Base-by-base conservation (phyloP, 2,797 vertebrate genomes). In the Pangasius mekongensis region DNA sequence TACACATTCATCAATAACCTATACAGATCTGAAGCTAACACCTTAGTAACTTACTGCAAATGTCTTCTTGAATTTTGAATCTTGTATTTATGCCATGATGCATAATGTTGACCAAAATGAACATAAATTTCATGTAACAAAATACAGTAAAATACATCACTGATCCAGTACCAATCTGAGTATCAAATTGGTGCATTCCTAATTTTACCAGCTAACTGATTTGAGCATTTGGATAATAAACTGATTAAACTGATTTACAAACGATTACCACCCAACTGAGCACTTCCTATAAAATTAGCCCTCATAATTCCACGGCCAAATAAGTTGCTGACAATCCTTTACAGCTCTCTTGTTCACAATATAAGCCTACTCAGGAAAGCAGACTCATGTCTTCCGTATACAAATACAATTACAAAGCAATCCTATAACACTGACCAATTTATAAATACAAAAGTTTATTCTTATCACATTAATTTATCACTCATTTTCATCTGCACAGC, bases 241-340 rank as follows among this genome's bases (percentile, higher is more conserved):
- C 22, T 43, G 36, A 18, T 84, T 69, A 84, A 84, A 56, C 47
- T 33, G 47, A 36, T 54, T 84, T 84, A 69, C 6, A 69, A 54
- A 30, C 18, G 5, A 54, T 69, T 69, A 39, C 47, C 9, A 52
- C 5, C 5, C n/a, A 36, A 84, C 22, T 84, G 14, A 64, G 39
- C 24, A 9, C 27, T 43, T 85, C 33, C n/a, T 69, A 47, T 52
- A 83, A 73, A 83, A 58, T 14, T 30, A 60, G 11, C 24, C 30
- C 64, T 52, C n/a, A 33, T 84, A 16, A 83, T 36, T 64, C 67
- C 22, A 33, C 20, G 62, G n/a, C 11, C 60, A 86, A 36, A 18
- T 80, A 67, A 54, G 30, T 39, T 52, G 24, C 71, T 77, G 14
- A 78, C 56, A 77, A 56, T 36, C 54, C 39, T 71, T 58, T 56